Base-by-base conservation (phyloP, 2,113 vertebrate species). In the Chamaetylas fuelleborni region DNA sequence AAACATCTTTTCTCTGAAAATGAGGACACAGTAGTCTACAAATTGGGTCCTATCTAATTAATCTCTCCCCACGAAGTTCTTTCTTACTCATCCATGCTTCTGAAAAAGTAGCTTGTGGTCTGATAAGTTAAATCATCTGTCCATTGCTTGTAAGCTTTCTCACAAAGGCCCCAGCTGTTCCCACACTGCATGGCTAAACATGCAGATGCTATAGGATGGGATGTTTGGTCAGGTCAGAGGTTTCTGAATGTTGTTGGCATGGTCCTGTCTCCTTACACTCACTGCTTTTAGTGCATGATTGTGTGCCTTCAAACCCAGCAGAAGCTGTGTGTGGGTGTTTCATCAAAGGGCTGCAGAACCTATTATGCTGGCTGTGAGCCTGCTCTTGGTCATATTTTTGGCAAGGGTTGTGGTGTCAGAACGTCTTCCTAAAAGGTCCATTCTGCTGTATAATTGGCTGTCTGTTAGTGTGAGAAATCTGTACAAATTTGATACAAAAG, bases 141-240 rank as follows among this genome's bases (percentile, higher is more conserved):
- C 25, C 8, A 0, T 62, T 83, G 67, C 50, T 86, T 60, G 36
- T 67, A 72, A 65, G 11, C 67, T 77, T 77, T 81, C 36, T 76
- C 28, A 38, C 71, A 69, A 83, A 51, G 58, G 53, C 71, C 34
- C 26, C 12, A 17, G 34, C 40, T 54, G 43, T 89, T 80, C 22
- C 61, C 34, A 19, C 17, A 14, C 0, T 23, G 34, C 34, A 14
- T 29, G 28, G 48, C 57, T 64, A 25, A 79, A 22, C 33, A 15
- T 6, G 54, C 12, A 28, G 33, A 47, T 28, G 3, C 67, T 50
- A 5, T 0, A 40, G 1, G 0, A 12, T n/a, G 19, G 14, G 47
- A 9, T 61, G 18, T 36, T 57, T 51, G 81, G 34, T 78, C 10
- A 3, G 14, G 23, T 38, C n/a, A 61, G 36, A 66, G 60, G 12